Evolutionary conservation across 1,140 invertebrate genomes (phyloP).

Genomic region (Ips typographus): DNA sequence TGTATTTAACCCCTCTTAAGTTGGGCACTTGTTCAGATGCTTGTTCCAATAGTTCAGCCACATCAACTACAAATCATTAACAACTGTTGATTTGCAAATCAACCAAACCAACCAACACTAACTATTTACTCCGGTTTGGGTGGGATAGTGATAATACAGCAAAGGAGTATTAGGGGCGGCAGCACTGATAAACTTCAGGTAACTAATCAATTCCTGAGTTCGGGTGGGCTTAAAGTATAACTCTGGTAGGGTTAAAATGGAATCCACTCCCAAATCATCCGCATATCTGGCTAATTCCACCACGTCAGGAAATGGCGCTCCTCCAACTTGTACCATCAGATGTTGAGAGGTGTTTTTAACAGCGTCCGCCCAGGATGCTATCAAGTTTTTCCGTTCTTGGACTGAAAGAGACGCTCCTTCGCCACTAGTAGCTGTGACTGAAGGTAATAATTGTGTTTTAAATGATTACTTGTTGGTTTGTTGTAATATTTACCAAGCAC

Average conservation of each 20-base stretch:
- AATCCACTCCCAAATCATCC: constrained; percentile 65
- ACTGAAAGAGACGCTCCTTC: constrained; percentile 74
- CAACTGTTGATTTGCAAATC: constrained; percentile 7
- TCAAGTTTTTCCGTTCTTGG: constrained; percentile 67
- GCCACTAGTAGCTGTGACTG: constrained; percentile 78
- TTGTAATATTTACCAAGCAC: constrained; percentile 60
- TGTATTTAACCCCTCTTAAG: constrained; percentile 76
- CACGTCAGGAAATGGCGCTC: constrained; percentile 69
- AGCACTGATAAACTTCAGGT: constrained; percentile 66
- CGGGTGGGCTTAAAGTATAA: constrained; percentile 72
- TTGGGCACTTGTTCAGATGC: constrained; percentile 65
- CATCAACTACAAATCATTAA: constrained; percentile 61
- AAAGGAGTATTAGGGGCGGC: constrained; percentile 76
- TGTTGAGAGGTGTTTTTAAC: constrained; percentile 60
- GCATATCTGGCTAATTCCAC: constrained; percentile 73
- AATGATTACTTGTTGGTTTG: not conserved
- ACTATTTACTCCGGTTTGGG: constrained; percentile 70
- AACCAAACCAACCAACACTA: constrained; percentile 43
- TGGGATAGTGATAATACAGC: constrained; percentile 82
- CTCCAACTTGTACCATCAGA: constrained; percentile 79
- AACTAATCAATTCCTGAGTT: constrained; percentile 65
- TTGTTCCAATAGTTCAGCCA: constrained; percentile 66
- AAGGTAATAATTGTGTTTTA: constrained; percentile 33
- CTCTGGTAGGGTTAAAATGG: constrained; percentile 75
- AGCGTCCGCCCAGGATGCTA: constrained; percentile 67